Evolutionary conservation across 2,113 vertebrate genomes (phyloP), one percentile per base, ranked within the genome.

Genomic region (Python bivittatus): DNA sequence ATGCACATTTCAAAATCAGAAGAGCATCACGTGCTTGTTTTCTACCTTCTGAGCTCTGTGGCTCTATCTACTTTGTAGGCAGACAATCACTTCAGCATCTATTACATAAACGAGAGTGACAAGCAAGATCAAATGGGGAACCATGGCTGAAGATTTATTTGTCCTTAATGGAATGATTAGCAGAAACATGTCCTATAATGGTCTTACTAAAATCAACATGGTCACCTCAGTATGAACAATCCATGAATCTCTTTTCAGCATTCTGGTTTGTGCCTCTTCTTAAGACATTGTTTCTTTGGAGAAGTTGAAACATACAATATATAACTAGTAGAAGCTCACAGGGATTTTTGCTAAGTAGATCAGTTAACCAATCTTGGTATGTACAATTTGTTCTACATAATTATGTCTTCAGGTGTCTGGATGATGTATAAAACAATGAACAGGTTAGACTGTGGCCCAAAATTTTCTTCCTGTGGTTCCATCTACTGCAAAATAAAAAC

Each of bases 21-120:
- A 85, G 38, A 84, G 13, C 38, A 61, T 85, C 72, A 42, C 54
- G 79, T 58, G 20, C 88, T 92, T 92, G 88, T 85, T 92, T 92
- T 92, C 29, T 53, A 54, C 48, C 88, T 92, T 89, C 88, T 72
- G 5, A 61, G n/a, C 38, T 85, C 88, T 92, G 88, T 85, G 91
- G 44, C n/a, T 92, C 33, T 56, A 61, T 92, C 88, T 88, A 57
- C 27, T 89, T 92, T 42, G n/a, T 64, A 38, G 13, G 60, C 83
- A 87, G 7, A 42, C 72, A 12, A 58, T 64, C 11, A 33, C 57
- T 64, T 89, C 44, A 64, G 56, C 33, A 22, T 48, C 15, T 64
- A 61, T 53, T 84, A 33, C 48, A 89, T 48, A 84, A n/a, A 58
- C 6, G 3, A 83, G n/a, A 44, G 85, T 57, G 15, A 38, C 25